These are phyloP conservation scores for Drosophila sordidula DNA, from an alignment of 2,888 invertebrate species.

Conservation along the genomic window DNA sequence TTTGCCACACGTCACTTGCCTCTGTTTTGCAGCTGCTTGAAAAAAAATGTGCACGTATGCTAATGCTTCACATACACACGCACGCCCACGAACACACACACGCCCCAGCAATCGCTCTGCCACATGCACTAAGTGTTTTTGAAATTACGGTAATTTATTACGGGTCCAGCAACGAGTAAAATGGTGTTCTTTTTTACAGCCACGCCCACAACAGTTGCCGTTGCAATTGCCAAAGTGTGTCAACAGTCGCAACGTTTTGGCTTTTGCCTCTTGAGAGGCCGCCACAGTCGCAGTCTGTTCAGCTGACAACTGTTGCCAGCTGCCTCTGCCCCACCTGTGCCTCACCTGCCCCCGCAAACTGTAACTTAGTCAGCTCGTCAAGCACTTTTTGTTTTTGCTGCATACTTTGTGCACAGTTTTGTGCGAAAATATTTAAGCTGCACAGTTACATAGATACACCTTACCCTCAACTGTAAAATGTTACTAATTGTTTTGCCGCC, in stretches of 20 bases:
- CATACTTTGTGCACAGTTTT: conserved; percentile 46
- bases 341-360: conserved; percentile 17
- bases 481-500: conserved; percentile 78
- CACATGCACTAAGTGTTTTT: conserved; percentile 69
- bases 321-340: not conserved
- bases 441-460: conserved; percentile 7
- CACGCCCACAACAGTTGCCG: conserved; percentile 32
- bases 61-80: conserved; percentile 40
- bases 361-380: conserved; percentile 65
- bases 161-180: conserved; percentile 43
- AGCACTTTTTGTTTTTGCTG: conserved; percentile 48
- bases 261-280: conserved; percentile 38
- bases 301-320: conserved; percentile 56
- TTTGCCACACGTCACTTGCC: conserved; percentile 25
- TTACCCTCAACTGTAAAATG: conserved; percentile 60
- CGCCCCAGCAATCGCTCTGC: conserved; percentile 41
- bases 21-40: conserved; percentile 35
- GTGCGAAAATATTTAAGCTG: conserved; percentile 54
- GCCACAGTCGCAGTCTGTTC: conserved; percentile 17
- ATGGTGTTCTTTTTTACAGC: conserved; percentile 33
- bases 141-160: conserved; percentile 80
- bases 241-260: conserved; percentile 61
- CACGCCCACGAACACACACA: conserved; percentile 2
- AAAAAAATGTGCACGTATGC: conserved; percentile 51
- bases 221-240: conserved; percentile 62